Evolutionary conservation across 2,113 vertebrate species (phyloP), one percentile per base, ranked within the genome.

Genomic region (Lipotes vexillifer): DNA sequence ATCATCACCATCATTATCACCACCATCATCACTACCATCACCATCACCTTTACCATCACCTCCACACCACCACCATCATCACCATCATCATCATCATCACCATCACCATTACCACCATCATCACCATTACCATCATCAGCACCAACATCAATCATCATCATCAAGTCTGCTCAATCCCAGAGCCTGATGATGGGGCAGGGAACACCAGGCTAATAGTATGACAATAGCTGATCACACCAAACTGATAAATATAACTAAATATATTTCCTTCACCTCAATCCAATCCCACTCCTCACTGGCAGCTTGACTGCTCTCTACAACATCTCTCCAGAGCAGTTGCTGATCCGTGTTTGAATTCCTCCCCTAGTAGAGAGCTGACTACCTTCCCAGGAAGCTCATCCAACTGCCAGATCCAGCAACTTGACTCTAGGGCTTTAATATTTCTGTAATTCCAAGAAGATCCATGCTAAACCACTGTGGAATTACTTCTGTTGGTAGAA

Each of bases 1-100:
- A 46, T 12, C 6, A 49, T 1, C 29, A 33, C 0, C 4, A 75
- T 0, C 6, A 74, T 0, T 14, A 36, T 0, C 13, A 25, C 0
- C 77, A 57, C 0, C 77, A 18, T 0, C 25, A 20, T 0, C 61
- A 61, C 0, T 9, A 31, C 1, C n/a, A 36, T 0, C 41, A 23
- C 0, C 23, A 36, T 0, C 9, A 52, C 3, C 57, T 18, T 0
- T 12, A 23, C 3, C 49, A 33, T 0, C 21, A n/a, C 4, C 20
- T 1, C 6, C 21, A 0, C 46, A 27, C 1, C 17, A 15, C 3
- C 55, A 25, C 1, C 12, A 55, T 5, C 17, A 33, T 0, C 59
- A 27, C 15, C 68, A 41, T 1, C 46, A 74, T 9, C 21, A 4
- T 1, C 29, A 44, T 1, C 44, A 20, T 0, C 55, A 17, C 2